Percentiles rank a stretch among this genome's conserved stretches.
These are phyloP conservation scores for Asobara japonica DNA, from an alignment of 1,140 invertebrate species.

Conservation along the genomic window DNA sequence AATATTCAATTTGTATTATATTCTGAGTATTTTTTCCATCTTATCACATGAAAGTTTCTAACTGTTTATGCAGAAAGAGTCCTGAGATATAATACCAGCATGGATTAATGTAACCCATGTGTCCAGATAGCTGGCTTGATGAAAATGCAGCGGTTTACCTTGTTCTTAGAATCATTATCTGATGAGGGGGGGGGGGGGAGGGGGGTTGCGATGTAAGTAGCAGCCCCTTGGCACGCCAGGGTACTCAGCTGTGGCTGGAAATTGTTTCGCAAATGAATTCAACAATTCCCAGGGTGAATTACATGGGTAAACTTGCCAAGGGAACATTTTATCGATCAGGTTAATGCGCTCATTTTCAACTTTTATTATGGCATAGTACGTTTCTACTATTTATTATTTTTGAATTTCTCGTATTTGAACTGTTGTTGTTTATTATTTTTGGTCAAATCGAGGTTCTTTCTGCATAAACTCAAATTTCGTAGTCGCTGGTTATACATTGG, in stretches of 20 bases:
- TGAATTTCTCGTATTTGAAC: background rate
- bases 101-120: background rate
- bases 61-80: background rate
- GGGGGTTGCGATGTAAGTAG: slow-evolving; percentile 8
- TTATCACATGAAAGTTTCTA: background rate
- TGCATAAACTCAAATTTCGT: too few species aligned
- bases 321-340: slow-evolving; percentile 1
- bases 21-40: too few species aligned
- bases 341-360: background rate
- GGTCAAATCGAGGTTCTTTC: too few species aligned
- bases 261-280: slow-evolving; percentile 17
- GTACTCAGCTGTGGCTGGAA: slow-evolving; percentile 32
- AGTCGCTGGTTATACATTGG: too few species aligned
- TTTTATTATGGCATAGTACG: background rate
- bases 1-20: too few species aligned
- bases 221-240: slow-evolving; percentile 38
- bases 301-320: background rate
- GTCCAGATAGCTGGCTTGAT: background rate
- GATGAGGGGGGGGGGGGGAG: background rate
- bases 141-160: background rate
- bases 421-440: background rate
- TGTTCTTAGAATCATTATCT: slow-evolving; percentile 21
- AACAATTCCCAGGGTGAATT: slow-evolving; percentile 20
- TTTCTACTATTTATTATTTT: background rate
- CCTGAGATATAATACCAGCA: background rate